phyloP scores from a whole-genome alignment of 2,113 vertebrate species.

The Cebus imitator region DNA sequence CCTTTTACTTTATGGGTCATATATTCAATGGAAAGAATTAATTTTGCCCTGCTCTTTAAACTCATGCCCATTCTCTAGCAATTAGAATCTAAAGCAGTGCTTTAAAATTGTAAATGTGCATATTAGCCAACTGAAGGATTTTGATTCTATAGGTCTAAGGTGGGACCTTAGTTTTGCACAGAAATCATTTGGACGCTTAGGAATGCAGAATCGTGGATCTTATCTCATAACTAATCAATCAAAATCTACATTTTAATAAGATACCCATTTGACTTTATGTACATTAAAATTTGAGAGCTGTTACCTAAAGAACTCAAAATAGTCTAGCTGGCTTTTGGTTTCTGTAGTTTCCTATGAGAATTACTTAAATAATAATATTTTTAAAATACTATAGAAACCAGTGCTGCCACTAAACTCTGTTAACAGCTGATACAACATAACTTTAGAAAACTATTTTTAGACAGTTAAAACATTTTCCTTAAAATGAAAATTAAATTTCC shows the following conservation, averaged over 20 bases:
- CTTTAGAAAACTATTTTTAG: not conserved
- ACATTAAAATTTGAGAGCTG: not conserved
- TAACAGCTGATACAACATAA: not conserved
- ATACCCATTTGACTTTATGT: not conserved
- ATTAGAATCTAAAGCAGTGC: not conserved
- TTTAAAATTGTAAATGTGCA: not conserved
- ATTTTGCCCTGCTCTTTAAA: not conserved
- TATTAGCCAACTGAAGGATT: not conserved
- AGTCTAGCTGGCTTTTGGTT: not conserved
- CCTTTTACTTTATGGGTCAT: not conserved
- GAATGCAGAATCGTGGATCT: not conserved
- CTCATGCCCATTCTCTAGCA: not conserved
- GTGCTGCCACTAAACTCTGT: not conserved
- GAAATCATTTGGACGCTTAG: not conserved
- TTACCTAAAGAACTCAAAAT: not conserved
- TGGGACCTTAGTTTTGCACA: not conserved
- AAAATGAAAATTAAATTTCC: not conserved
- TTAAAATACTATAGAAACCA: not conserved
- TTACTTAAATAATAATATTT: not conserved
- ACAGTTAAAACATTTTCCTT: not conserved
- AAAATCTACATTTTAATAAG: not conserved
- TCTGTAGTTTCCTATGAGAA: not conserved
- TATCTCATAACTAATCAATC: not conserved
- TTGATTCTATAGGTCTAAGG: not conserved
- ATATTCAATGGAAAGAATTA: not conserved